Conservation (phyloP, 2,113 vertebrate species). For the Tangachromis dhanisi region DNA sequence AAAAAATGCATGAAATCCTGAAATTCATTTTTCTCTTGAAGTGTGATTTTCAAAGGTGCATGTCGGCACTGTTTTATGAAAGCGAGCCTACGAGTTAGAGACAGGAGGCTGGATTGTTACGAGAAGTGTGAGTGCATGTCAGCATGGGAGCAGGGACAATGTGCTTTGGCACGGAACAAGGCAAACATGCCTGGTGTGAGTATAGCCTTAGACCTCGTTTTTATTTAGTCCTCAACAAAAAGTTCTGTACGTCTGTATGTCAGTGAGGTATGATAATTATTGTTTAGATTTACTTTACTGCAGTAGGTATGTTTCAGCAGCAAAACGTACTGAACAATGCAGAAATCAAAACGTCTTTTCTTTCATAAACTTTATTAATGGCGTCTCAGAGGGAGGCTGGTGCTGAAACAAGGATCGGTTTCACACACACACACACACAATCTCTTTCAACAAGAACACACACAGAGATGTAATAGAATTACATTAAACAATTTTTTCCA, state of each 20-base stretch:
- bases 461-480: not conserved
- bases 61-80: not conserved
- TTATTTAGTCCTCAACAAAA: not conserved
- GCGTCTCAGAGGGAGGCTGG: not conserved
- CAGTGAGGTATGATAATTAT: conserved; percentile 48
- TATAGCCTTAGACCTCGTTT: not conserved
- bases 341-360: conserved; percentile 9
- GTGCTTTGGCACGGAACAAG: not conserved
- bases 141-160: not conserved
- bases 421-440: not conserved
- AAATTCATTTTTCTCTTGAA: not conserved
- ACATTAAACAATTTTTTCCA: not conserved
- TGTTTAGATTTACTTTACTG: conserved; percentile 30
- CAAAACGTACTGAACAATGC: conserved; percentile 12
- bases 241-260: not conserved
- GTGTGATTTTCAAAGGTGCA: not conserved
- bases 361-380: not conserved
- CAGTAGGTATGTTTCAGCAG: not conserved
- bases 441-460: not conserved
- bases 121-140: not conserved
- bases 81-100: not conserved
- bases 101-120: not conserved
- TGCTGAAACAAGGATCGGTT: conserved; percentile 7
- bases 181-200: not conserved
- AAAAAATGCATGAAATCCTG: not conserved